These are phyloP conservation scores for Digitonthophagus gazella DNA, from an alignment of 2,888 invertebrate genomes.

Conservation along the genomic window DNA sequence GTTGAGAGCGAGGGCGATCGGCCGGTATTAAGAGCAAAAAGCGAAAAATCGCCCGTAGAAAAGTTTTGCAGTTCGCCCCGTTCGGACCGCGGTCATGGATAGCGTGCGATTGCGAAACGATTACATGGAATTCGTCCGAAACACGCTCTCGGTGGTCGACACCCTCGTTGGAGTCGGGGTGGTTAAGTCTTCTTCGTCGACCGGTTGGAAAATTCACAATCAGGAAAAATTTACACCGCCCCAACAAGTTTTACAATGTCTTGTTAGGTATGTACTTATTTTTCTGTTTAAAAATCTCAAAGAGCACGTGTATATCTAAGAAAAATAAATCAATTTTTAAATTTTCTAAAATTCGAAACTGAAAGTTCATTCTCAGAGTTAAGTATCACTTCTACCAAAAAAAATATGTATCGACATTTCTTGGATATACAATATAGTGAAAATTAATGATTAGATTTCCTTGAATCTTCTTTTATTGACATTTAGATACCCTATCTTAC, in stretches of 20 bases:
- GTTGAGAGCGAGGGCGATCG: conserved; percentile 1
- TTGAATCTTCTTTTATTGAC: too few relatives aligned
- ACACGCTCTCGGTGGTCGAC: conserved; percentile 58
- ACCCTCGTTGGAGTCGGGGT: conserved; percentile 54
- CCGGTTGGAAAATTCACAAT: conserved; percentile 38
- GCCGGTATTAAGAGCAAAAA: not conserved
- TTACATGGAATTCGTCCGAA: conserved; percentile 41
- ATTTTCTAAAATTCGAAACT: too few relatives aligned
- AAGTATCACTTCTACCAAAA: too few relatives aligned
- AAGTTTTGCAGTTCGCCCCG: not conserved
- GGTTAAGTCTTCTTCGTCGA: not conserved
- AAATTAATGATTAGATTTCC: too few relatives aligned
- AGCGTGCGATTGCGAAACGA: not conserved
- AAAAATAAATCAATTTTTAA: too few relatives aligned
- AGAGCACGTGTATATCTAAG: too few relatives aligned
- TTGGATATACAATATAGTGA: too few relatives aligned
- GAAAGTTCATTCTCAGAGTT: too few relatives aligned
- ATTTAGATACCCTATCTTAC: too few relatives aligned
- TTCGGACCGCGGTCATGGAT: not conserved
- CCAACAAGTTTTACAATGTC: conserved; percentile 60
- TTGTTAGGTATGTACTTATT: conserved; percentile 57
- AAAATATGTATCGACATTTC: too few relatives aligned
- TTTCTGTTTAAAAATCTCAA: not conserved
- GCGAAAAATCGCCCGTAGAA: not conserved
- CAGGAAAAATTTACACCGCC: conserved; percentile 58